A percentile compares a stretch with the other conserved stretches of the same genome.
Evolutionary conservation across 1,140 invertebrate genomes (phyloP).

Genomic region (Trigoniulus corallinus): DNA sequence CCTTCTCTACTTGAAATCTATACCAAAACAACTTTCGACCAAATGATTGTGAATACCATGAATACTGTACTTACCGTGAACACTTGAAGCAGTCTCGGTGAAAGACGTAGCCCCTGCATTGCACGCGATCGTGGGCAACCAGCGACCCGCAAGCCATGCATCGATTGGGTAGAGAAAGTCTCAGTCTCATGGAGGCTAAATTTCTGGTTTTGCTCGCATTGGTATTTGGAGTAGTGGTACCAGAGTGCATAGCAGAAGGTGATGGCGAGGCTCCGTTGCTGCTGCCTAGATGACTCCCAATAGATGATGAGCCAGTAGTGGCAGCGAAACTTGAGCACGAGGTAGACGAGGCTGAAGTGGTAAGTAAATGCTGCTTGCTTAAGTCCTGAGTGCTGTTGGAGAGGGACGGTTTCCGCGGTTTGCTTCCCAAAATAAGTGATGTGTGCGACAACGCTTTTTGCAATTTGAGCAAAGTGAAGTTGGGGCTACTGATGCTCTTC

Average conservation of each 20-base stretch:
- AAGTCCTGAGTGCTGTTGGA: slow-evolving; percentile 8
- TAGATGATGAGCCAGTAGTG: neutral
- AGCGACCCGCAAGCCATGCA: slow-evolving; percentile 4
- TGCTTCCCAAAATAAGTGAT: slow-evolving; percentile 1
- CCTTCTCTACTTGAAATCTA: no score
- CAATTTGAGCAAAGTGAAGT: slow-evolving; percentile 6
- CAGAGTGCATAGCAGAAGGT: no score
- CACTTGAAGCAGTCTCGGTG: slow-evolving; percentile 8
- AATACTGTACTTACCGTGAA: neutral
- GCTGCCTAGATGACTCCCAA: neutral
- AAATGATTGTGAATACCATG: neutral
- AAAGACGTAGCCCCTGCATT: slow-evolving; percentile 2
- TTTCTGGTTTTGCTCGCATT: neutral
- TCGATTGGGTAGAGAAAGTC: slow-evolving; percentile 6
- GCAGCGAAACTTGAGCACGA: neutral
- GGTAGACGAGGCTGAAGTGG: neutral
- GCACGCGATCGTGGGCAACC: slow-evolving; percentile 5
- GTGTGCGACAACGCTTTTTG: slow-evolving; percentile 8
- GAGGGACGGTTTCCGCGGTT: slow-evolving; percentile 1
- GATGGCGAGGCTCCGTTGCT: no score
- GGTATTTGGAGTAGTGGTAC: neutral
- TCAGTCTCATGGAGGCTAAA: slow-evolving; percentile 4
- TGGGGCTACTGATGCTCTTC: slow-evolving; percentile 9
- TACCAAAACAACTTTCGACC: no score
- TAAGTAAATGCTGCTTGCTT: neutral